Conservation (phyloP, 2,113 vertebrate species). For the Pseudopodoces humilis region DNA sequence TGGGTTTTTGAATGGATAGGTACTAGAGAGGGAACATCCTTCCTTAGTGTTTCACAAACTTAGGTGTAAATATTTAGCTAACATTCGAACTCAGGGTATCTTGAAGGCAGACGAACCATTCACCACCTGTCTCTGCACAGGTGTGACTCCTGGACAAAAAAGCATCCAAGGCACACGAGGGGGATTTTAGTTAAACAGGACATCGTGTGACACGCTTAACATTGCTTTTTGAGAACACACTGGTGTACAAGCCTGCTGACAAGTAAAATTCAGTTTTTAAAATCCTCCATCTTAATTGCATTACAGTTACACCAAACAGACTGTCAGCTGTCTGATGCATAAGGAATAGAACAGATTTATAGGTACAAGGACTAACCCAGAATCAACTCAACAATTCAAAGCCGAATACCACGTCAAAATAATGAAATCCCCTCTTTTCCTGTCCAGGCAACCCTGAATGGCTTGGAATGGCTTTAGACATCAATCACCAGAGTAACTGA, state of each 20-base stretch:
- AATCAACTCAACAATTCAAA: neutral
- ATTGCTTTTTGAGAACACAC: neutral
- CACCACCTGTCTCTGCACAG: neutral
- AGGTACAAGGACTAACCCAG: neutral
- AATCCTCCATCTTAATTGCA: neutral
- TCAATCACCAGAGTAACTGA: neutral
- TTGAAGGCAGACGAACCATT: neutral
- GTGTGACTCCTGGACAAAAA: neutral
- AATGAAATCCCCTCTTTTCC: neutral
- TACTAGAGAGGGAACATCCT: neutral
- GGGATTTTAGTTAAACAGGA: neutral
- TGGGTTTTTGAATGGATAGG: neutral
- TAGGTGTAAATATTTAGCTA: rapidly evolving
- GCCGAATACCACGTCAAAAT: neutral
- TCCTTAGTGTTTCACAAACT: neutral
- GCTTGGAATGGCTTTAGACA: neutral
- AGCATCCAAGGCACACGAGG: neutral
- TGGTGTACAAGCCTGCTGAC: neutral
- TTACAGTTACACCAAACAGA: neutral
- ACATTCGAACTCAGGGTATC: rapidly evolving
- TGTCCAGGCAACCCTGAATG: neutral
- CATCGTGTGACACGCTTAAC: neutral
- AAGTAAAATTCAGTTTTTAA: neutral
- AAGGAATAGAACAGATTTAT: neutral
- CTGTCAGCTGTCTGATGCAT: neutral